Evolutionary conservation across 2,888 invertebrate species (phyloP).

Genomic region (Phortica okadai): DNA sequence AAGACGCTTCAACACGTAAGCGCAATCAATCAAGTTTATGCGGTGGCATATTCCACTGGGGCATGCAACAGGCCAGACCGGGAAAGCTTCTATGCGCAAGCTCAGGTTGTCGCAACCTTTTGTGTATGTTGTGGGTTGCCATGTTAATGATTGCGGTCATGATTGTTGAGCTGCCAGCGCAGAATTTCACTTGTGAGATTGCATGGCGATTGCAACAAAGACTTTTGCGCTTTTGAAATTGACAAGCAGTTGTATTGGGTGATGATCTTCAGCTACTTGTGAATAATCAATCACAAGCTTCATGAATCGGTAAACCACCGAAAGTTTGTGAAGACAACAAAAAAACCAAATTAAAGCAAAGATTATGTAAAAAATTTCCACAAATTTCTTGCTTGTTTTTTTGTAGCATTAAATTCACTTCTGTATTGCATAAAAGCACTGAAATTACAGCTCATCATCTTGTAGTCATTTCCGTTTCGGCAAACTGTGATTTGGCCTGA

Average conservation of each 20-base stretch:
- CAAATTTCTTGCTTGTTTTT: not conserved
- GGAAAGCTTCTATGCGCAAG: too few species aligned
- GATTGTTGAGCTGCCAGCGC: too few species aligned
- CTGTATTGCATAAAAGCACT: too few species aligned
- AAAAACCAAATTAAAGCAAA: not conserved
- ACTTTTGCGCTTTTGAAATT: too few species aligned
- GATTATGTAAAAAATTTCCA: not conserved
- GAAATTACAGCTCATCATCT: not conserved
- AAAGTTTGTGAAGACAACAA: not conserved
- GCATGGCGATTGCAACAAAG: not conserved
- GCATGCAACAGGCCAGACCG: too few species aligned
- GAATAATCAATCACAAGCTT: constrained; percentile 69
- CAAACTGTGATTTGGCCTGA: too few species aligned
- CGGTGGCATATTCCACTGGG: too few species aligned
- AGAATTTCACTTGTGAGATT: not conserved
- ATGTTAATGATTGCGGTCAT: too few species aligned
- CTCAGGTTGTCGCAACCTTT: too few species aligned
- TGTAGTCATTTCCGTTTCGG: constrained; percentile 1
- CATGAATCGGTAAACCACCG: constrained; percentile 46
- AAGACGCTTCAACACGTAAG: constrained; percentile 60
- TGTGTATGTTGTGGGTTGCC: too few species aligned
- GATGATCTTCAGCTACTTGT: constrained; percentile 31
- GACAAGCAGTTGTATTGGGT: not conserved
- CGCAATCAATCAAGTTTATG: constrained; percentile 60
- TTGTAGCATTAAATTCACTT: too few species aligned